A percentile compares a stretch with the other conserved stretches of the same genome.
phyloP scores from a whole-genome alignment of 2,888 invertebrate species.

The Tetrapedia diversipes region DNA sequence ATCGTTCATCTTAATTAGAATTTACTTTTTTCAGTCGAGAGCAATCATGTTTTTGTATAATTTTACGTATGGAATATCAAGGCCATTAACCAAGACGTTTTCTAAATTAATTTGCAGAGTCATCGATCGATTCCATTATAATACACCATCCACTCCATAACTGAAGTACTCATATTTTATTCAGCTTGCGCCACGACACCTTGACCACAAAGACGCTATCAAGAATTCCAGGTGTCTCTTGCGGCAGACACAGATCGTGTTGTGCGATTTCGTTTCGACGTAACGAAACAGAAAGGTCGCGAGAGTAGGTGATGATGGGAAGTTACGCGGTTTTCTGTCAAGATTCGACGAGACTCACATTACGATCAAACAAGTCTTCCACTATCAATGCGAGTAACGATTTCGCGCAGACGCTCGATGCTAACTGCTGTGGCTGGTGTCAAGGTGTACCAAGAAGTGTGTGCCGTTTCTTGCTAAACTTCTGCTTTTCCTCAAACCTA shows the following conservation, averaged over 20 bases:
- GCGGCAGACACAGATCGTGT: conserved; percentile 6
- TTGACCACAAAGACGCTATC: conserved; percentile 25
- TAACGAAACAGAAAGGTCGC: conserved; percentile 7
- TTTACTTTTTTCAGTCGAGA: not conserved
- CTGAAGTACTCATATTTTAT: not conserved
- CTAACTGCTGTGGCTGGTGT: not conserved
- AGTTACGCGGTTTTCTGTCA: not conserved
- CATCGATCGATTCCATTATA: not conserved
- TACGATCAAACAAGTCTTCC: not conserved
- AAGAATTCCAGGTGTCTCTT: conserved; percentile 24
- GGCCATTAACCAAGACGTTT: not conserved
- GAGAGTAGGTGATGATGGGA: not conserved
- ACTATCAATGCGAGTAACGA: not conserved
- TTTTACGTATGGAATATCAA: not conserved
- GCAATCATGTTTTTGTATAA: not conserved
- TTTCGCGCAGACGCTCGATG: not conserved
- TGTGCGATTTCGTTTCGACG: conserved; percentile 14
- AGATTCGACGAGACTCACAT: not conserved
- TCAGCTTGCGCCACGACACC: conserved; percentile 40
- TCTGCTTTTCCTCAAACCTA: not conserved
- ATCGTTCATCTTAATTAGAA: not conserved
- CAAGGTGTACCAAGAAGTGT: not conserved
- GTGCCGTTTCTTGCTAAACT: not conserved
- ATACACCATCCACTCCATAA: not conserved
- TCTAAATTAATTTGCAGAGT: too few relatives aligned